These are phyloP conservation scores for Trichomalopsis sarcophagae DNA, from an alignment of 1,140 invertebrate species.

Conservation along the genomic window DNA sequence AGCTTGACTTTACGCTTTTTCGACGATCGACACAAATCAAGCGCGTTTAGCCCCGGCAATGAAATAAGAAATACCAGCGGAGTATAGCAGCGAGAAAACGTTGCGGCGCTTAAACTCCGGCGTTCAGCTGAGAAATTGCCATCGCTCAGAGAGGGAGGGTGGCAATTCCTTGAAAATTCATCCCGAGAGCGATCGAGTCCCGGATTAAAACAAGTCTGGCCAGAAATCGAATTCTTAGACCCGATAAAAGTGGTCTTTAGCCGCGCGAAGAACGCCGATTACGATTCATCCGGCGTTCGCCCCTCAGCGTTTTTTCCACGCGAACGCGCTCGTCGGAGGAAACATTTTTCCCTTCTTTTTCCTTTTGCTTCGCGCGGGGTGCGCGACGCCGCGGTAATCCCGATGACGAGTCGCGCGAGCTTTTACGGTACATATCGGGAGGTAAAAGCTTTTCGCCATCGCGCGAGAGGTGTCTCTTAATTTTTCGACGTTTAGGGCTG, in stretches of 20 bases:
- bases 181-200: conserved; percentile 1
- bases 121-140: conserved; percentile 19
- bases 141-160: background rate
- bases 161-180: conserved; percentile 1
- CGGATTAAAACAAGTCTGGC: conserved; percentile 38
- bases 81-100: background rate
- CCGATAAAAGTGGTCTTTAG: conserved; percentile 33
- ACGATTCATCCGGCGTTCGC: conserved; percentile 45
- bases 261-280: conserved; percentile 40
- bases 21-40: background rate
- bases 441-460: conserved; percentile 34
- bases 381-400: conserved; percentile 29
- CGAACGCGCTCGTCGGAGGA: background rate
- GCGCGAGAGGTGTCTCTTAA: background rate
- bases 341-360: background rate
- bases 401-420: background rate
- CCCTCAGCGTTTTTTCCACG: conserved; percentile 33
- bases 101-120: background rate
- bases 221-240: conserved; percentile 40
- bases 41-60: background rate
- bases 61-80: background rate
- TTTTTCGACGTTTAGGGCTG: background rate
- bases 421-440: background rate
- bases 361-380: background rate
- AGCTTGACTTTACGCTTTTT: background rate